Conservation (phyloP, 2,797 vertebrate species). For the Spheniscus humboldti region DNA sequence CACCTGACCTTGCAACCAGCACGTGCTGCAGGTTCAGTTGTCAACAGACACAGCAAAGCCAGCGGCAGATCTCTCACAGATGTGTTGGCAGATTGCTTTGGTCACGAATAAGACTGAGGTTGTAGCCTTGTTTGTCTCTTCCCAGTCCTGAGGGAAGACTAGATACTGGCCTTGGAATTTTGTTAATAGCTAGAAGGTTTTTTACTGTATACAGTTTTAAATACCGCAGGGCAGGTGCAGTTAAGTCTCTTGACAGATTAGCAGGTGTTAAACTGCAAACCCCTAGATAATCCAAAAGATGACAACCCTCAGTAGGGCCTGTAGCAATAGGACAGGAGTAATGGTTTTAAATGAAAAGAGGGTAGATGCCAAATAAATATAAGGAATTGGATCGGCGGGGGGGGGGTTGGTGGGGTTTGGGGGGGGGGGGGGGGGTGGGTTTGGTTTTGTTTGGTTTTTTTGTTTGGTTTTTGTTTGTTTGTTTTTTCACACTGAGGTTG, state of each 20-base stretch:
- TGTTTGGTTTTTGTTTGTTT: too few relatives aligned
- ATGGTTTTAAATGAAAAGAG: not conserved
- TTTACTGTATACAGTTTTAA: not conserved
- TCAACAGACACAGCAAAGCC: not conserved
- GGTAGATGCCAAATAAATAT: not conserved
- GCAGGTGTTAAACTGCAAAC: not conserved
- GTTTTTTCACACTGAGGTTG: not conserved
- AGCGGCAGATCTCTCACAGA: not conserved
- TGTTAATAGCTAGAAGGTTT: not conserved
- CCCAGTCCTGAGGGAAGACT: not conserved
- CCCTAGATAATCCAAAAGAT: not conserved
- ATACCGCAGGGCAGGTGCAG: not conserved
- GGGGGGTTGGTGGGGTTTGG: too few relatives aligned
- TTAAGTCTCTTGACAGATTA: not conserved
- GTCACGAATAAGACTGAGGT: not conserved
- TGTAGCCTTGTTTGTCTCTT: not conserved
- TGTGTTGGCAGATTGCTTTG: not conserved
- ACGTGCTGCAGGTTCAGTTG: fast-evolving
- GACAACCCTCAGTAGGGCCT: not conserved
- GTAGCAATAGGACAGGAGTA: not conserved
- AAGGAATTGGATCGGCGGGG: not conserved
- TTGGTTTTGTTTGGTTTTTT: too few relatives aligned
- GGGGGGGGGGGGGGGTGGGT: too few relatives aligned
- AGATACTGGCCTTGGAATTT: not conserved
- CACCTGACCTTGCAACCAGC: not conserved